Evolutionary conservation across 1,140 invertebrate genomes (phyloP).

Genomic region (Micrasema minimum): DNA sequence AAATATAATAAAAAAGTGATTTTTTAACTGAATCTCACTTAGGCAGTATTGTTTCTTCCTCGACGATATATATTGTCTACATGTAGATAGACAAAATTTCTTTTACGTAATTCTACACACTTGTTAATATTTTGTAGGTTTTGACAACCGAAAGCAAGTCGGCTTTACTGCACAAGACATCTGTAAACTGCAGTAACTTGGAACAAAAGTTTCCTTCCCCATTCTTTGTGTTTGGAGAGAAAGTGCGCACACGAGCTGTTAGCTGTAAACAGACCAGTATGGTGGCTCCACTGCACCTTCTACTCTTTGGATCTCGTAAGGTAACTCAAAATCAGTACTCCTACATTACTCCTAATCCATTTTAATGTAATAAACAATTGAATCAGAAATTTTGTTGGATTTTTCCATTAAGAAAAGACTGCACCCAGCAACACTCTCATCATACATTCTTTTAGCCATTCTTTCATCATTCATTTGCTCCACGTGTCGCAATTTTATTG

Average conservation of each 20-base stretch:
- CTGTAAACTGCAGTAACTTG: slow-evolving; percentile 92
- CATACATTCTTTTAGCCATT: no score
- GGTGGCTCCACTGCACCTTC: slow-evolving; percentile 92
- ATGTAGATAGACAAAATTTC: no score
- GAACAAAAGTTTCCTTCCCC: slow-evolving; percentile 91
- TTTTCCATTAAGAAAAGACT: neutral
- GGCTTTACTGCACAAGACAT: slow-evolving; percentile 95
- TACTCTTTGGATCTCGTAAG: slow-evolving; percentile 92
- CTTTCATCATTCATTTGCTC: no score
- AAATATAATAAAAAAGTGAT: no score
- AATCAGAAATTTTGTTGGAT: neutral
- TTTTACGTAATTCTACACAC: no score
- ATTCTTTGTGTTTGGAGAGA: slow-evolving; percentile 98
- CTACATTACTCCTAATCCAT: no score
- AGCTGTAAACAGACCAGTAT: slow-evolving; percentile 98
- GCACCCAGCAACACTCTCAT: neutral
- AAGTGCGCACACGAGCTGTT: slow-evolving; percentile 96
- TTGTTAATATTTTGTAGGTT: slow-evolving; percentile 72
- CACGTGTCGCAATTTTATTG: no score
- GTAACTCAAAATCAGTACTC: slow-evolving; percentile 66
- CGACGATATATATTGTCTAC: no score
- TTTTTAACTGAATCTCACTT: no score
- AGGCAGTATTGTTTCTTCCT: no score
- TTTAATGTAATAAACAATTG: neutral
- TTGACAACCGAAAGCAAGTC: slow-evolving; percentile 94